Evolutionary conservation across 2,888 invertebrate species (phyloP), one percentile per base, ranked within the genome.

Genomic region (Synergus umbraculus): DNA sequence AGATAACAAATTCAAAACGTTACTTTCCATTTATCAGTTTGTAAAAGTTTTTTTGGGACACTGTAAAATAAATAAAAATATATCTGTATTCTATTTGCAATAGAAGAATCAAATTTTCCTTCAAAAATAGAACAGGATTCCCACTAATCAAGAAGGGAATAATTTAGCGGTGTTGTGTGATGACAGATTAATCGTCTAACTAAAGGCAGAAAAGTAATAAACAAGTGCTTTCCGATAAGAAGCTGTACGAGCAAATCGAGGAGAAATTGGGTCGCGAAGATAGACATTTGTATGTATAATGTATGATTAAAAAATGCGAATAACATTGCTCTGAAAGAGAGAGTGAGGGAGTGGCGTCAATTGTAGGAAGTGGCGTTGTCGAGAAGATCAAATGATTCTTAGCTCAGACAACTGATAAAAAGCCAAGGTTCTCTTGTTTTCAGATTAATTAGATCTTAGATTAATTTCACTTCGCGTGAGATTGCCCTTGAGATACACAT

Each of bases 211-310:
- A 60, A 60, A 60, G 22, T 60, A 60, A 60, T 60, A 22, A 60
- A 60, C 22, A 60, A 60, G 60, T 22, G 22, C 60, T 60, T 60
- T 60, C 60, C 12, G 60, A 60, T 60, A 60, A 60, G 60, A 60
- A 10, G 12, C 22, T 60, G 60, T 22, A 12, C 22, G 12, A 10
- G 22, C 22, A 22, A 22, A 60, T 12, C 22, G 4, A 60, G 60
- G 60, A 60, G 60, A 60, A 60, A 60, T 22, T 60, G 60, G 60
- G 22, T 60, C 22, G 18, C 22, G 22, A 60, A 60, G 60, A 60
- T 60, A 60, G 9, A 60, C 60, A 60, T 60, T 54, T 7, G 54
- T n/a, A n/a, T 54, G n/a, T 54, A 8, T n/a, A 54, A 60, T 60
- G 10, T 12, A n/a, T n/a, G 60, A 60, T 4, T 22, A 22, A 10